Evolutionary conservation across 2,797 vertebrate species (phyloP).

Genomic region (Lates japonicus): DNA sequence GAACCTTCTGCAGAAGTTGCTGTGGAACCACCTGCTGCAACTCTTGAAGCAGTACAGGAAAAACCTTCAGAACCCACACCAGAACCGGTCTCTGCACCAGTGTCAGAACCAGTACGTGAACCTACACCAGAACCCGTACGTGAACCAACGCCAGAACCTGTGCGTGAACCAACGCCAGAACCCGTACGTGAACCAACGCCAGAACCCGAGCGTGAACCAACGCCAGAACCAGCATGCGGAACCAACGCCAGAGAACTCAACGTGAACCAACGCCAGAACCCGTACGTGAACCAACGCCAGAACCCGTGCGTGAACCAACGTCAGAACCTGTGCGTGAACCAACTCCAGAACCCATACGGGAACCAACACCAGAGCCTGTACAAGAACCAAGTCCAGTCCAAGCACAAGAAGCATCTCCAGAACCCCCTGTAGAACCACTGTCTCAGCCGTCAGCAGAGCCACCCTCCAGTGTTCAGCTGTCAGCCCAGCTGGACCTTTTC

Average conservation of each 20-base stretch:
- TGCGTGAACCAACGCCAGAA: constrained; percentile 18
- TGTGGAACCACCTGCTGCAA: constrained; percentile 24
- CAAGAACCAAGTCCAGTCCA: constrained; percentile 26
- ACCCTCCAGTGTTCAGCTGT: constrained; percentile 37
- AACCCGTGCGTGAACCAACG: background rate
- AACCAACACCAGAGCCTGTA: constrained; percentile 28
- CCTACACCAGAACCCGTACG: background rate
- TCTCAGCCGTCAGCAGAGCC: constrained; percentile 24
- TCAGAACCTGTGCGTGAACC: constrained; percentile 31
- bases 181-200: background rate
- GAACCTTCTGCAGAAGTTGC: constrained; percentile 35
- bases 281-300: background rate
- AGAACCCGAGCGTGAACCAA: background rate
- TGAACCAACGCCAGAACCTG: background rate
- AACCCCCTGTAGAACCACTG: constrained; percentile 19
- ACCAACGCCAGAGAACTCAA: constrained; percentile 8
- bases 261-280: constrained; percentile 29
- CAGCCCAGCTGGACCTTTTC: constrained; percentile 69
- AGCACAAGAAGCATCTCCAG: constrained; percentile 17
- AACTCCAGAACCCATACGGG: constrained; percentile 35
- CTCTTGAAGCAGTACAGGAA: constrained; percentile 32
- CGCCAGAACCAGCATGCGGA: constrained; percentile 1
- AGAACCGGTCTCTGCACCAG: background rate
- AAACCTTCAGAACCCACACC: constrained; percentile 16
- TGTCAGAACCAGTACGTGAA: constrained; percentile 34